Base-by-base conservation (phyloP, 64 coral and sea anemone species). In the Stichodactyla helianthus region DNA sequence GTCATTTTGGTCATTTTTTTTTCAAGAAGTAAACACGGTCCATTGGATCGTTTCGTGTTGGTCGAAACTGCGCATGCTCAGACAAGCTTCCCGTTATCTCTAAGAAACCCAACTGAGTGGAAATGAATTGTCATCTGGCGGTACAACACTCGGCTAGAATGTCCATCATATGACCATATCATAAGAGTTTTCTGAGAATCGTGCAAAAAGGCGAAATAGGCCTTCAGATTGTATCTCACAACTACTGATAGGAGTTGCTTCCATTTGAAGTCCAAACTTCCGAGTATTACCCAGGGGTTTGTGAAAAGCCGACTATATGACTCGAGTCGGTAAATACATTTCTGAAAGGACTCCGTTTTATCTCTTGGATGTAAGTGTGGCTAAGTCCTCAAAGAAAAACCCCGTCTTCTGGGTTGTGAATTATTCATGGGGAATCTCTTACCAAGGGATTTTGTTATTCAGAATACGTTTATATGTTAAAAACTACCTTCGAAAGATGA, bases 151-250 rank as follows among this genome's bases (percentile, higher is more conserved):
- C 51, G 78, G 50, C 78, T 54, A 52, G 17, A 51, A 81, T 81
- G 78, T 81, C 78, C 78, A 28, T 81, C 78, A 81, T 81, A 81
- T 54, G 78, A 52, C 78, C 78, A 81, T 81, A 81, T 81, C 78
- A 52, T 81, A 53, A 81, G 78, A 81, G 78, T 81, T 51, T 81
- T 81, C 78, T 81, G 78, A 81, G 78, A 81, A 81, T 81, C 78
- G 78, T 81, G 78, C 78, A 81, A 81, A 81, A 81, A 81, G 78
- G 78, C 78, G 78, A 81, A 81, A 81, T 81, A 81, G 78, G 78
- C 78, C 78, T 81, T 81, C 78, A 81, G 78, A 81, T 81, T 18
- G 50, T 81, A 81, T 81, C 78, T 81, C 78, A 54, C 35, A 44
- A 44, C 50, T 54, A 81, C 50, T 81, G 78, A 81, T 81, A 81